Evolutionary conservation across 2,888 invertebrate species (phyloP), one percentile per base, ranked within the genome.

Genomic region (Watsonalla binaria): DNA sequence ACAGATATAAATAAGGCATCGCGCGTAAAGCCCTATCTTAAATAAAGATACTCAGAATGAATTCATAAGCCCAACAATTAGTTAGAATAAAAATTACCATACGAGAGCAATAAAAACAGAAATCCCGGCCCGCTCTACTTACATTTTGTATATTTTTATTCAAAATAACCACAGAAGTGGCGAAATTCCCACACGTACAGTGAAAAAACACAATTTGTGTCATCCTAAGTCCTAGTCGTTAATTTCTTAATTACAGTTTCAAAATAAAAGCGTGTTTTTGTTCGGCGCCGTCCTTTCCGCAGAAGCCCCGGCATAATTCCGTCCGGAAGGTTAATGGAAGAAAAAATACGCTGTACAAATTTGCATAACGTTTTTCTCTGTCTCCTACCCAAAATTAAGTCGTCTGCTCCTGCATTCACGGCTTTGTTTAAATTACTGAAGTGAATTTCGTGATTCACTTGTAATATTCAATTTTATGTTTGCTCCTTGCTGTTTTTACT

Each of bases 301-400:
- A 72, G 49, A 49, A 37, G 49, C 67, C 60, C 24, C 61, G 57
- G 62, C 70, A 72, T 73, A 78, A 76, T 79, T 78, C 78, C 71
- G 75, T 66, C 74, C 76, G 80, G 78, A 76, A 87, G 85, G 84
- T 85, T 89, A 89, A 90, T 89, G 85, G 86, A 82, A 86, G 83
- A 86, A 88, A 87, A 87, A 90, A 88, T 85, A 88, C 84, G 79
- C 74, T 86, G 88, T 89, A 88, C 87, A 87, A 90, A 90, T 90
- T 90, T 90, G 81, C 90, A 89, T 90, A 86, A 82, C 84, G 85
- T 86, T 89, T 89, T 86, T 86, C 80, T 78, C 80, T 80, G 80
- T 80, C 81, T 84, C 70, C 70, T 65, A 69, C 81, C 42, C 80
- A 68, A 88, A 88, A 88, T 89, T 86, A 87, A 86, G 87, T 82